These are phyloP conservation scores for Bufotes viridis DNA, from an alignment of 2,797 vertebrate species.

Conservation along the genomic window DNA sequence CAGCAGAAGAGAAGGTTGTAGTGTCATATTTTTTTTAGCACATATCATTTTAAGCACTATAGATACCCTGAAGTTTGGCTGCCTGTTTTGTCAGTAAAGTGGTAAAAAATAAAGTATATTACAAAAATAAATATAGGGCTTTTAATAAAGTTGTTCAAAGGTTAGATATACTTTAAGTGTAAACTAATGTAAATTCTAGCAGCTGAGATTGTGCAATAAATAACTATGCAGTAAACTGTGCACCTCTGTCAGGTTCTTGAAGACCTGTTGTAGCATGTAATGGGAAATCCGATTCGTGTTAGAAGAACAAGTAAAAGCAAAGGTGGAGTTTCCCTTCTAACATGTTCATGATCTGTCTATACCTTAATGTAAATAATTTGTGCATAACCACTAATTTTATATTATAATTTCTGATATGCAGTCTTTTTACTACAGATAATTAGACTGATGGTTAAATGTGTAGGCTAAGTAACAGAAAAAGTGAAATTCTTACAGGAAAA, in stretches of 20 bases:
- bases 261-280: constrained; percentile 45
- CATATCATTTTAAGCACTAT: no score
- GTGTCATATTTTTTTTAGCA: no score
- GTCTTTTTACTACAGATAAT: not conserved
- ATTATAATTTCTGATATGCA: not conserved
- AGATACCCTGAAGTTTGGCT: no score
- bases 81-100: no score
- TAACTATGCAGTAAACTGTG: not conserved
- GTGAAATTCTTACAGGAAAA: not conserved
- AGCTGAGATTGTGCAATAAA: constrained; percentile 16
- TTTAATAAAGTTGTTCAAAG: no score
- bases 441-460: not conserved
- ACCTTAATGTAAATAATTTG: constrained; percentile 5
- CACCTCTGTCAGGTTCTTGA: not conserved
- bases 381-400: constrained; percentile 9
- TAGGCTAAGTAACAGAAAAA: not conserved
- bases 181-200: not conserved
- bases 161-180: no score
- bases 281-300: constrained; percentile 39
- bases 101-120: no score
- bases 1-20: no score
- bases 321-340: constrained; percentile 49
- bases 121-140: no score
- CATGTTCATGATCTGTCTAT: constrained; percentile 20
- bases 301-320: constrained; percentile 28